Evolutionary conservation across 2,113 vertebrate species (phyloP).

Genomic region (Paracanthobrama guichenoti): DNA sequence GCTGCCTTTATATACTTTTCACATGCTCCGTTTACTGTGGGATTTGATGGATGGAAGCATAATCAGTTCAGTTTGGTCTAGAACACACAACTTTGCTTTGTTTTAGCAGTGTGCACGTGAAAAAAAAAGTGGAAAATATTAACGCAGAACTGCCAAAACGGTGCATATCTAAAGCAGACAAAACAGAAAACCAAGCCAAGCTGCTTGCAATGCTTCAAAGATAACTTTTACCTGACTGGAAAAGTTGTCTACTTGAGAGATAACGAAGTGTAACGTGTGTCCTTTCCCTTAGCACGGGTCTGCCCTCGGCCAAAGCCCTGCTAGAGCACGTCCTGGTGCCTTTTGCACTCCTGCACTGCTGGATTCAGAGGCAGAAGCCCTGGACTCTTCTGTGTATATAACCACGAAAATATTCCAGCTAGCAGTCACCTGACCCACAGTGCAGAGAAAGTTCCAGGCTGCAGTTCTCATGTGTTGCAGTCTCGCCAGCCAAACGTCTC

Average conservation of each 20-base stretch:
- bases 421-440: slow-evolving; percentile 70
- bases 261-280: slow-evolving; percentile 58
- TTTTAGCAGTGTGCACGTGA: not conserved
- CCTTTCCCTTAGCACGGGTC: slow-evolving; percentile 31
- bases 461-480: slow-evolving; percentile 42
- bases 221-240: slow-evolving; percentile 72
- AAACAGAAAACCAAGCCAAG: slow-evolving; percentile 47
- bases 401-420: slow-evolving; percentile 57
- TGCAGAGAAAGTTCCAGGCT: slow-evolving; percentile 72
- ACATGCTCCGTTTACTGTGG: not conserved
- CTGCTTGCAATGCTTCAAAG: slow-evolving; percentile 50
- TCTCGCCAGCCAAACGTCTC: slow-evolving; percentile 12
- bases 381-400: slow-evolving; percentile 65
- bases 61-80: not conserved
- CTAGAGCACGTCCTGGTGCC: slow-evolving; percentile 53
- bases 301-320: not conserved
- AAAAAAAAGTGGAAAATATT: not conserved
- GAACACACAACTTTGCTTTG: not conserved
- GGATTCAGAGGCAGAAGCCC: slow-evolving; percentile 65
- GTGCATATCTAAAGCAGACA: not conserved
- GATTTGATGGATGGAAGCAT: no score
- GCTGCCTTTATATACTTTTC: no score
- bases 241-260: slow-evolving; percentile 61
- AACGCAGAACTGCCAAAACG: not conserved
- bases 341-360: slow-evolving; percentile 57